Evolutionary conservation across 1,140 invertebrate genomes (phyloP), one percentile per base, ranked within the genome.

Genomic region (Megathymus violae): DNA sequence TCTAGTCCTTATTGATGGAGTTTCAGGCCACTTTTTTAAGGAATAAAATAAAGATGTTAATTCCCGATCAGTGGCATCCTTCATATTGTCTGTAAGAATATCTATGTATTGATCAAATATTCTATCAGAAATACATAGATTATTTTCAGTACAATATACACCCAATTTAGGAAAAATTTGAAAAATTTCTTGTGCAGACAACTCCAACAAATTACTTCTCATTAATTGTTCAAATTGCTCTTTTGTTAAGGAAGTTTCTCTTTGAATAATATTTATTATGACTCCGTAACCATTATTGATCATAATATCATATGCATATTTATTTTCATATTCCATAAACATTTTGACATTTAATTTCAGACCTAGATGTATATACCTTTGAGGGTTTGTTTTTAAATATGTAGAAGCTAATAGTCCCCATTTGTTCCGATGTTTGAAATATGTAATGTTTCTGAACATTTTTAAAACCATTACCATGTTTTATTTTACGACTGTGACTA

Each of bases 61-160:
- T 68, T 93, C 87, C 27, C 82, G 54, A 74, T 92, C 89, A 15
- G 82, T 85, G 15, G 92, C 79, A 64, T 82, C 60, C 69, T 91
- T 80, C 56, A 92, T 76, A 40, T 90, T 88, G 67, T 91, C 82
- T 61, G 80, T 89, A 19, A 93, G 75, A 34, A 61, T 77, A 60
- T 91, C 79, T 19, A 93, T 86, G 69, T 92, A 86, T 61, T 76
- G 67, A 74, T 88, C 78, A 80, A 89, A 84, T 6, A 83, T 79
- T 64, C 64, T 72, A 60, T 86, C 68, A 51, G 91, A 85, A 43
- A 93, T 75, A 62, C 74, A 62, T 36, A 92, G 64, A 25, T 82
- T 80, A 60, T 92, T 71, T 58, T 77, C 34, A 36, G 68, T 61
- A 59, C 91, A 88, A 75, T 89, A 92, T 48, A 69, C 44, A 52